Evolutionary conservation across 2,113 vertebrate genomes (phyloP), one percentile per base, ranked within the genome.

Genomic region (Mesocricetus auratus): DNA sequence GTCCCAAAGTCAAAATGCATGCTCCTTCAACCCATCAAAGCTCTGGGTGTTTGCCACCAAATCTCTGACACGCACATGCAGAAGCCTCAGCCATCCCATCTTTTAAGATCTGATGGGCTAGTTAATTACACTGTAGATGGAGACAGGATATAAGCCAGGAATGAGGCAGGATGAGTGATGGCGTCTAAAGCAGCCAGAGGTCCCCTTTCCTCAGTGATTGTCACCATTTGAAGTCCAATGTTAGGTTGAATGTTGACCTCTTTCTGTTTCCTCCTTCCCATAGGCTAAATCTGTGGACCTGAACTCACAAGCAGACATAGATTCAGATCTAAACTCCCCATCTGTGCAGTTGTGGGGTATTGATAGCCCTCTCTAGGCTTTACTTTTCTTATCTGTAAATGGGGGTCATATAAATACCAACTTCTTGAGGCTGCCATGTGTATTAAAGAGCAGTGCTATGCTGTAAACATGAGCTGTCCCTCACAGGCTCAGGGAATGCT

Each of bases 181-280:
- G 21, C 5, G 2, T 33, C 24, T 1, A 11, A 33, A 62, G 7
- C 21, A 45, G 36, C 39, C 22, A 3, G 0, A 8, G 36, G 22
- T 39, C 29, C 36, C 47, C 50, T 89, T 85, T 21, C 19, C 10
- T 39, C 6, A 29, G 5, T 77, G 47, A 15, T 85, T 92, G 31
- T 64, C 45, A 87, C 47, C 62, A 71, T 88, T 78, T 6, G 1
- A 36, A 66, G 31, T 95, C 92, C 42, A 24, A 36, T 2, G 0
- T 75, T 66, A 29, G 17, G 4, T 50, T 87, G 33, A 88, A 60
- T 8, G 2, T 36, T n/a, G 24, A 10, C 13, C 10, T 50, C 22
- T 50, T 85, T 64, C 21, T 39, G 0, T 56, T 86, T 74, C 56
- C 16, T 89, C 60, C 90, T 73, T 93, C 68, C 19, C 12, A 0